Evolutionary conservation across 2,113 vertebrate genomes (phyloP).

Genomic region (Larimichthys crocea): DNA sequence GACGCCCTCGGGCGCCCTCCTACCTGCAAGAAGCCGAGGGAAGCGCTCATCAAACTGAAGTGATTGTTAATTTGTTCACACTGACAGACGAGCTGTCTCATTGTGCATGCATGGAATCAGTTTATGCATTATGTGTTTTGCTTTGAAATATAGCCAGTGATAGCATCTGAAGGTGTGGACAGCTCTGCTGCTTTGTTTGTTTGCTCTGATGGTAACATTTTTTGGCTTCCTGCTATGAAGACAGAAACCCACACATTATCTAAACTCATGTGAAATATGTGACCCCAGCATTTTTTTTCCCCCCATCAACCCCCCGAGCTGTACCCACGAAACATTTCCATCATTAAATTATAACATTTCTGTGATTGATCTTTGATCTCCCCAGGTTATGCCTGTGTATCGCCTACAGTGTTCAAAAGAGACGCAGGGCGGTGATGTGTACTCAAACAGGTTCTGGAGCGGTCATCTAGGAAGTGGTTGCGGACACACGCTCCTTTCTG

Average conservation of each 20-base stretch:
- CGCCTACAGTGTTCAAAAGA: slow-evolving; percentile 12
- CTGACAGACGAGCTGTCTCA: neutral
- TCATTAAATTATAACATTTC: neutral
- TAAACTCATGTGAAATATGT: slow-evolving; percentile 1
- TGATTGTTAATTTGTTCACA: neutral
- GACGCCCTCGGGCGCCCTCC: slow-evolving; percentile 15
- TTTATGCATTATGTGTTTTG: neutral
- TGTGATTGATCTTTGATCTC: neutral
- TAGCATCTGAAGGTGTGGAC: neutral
- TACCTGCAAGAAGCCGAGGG: neutral
- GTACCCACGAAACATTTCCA: neutral
- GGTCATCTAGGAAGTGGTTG: slow-evolving; percentile 7
- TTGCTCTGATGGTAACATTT: slow-evolving; percentile 23
- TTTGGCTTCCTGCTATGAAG: slow-evolving; percentile 2
- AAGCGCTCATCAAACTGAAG: slow-evolving; percentile 6
- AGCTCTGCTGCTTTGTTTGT: slow-evolving; percentile 25
- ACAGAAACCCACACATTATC: slow-evolving; percentile 7
- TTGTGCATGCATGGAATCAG: neutral
- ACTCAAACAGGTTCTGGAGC: neutral
- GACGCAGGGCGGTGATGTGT: slow-evolving; percentile 18
- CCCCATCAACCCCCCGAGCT: neutral
- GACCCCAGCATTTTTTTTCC: slow-evolving; percentile 23
- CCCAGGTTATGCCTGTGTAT: neutral
- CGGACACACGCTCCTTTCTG: slow-evolving; percentile 5
- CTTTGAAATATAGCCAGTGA: neutral